Evolutionary conservation across 2,888 invertebrate genomes (phyloP).

Genomic region (Crocallis elinguaria): DNA sequence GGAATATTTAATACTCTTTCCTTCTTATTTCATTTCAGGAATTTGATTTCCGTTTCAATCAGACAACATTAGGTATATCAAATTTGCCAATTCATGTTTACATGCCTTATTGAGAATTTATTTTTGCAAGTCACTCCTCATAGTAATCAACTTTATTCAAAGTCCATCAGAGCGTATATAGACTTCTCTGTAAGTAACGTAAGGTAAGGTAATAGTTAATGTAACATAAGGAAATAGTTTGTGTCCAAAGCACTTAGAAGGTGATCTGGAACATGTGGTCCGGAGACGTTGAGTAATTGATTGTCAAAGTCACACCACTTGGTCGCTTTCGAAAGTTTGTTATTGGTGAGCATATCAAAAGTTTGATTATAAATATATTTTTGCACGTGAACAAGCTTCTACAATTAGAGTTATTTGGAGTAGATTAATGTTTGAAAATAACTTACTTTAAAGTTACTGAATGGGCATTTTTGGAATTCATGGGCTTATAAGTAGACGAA

Average conservation of each 20-base stretch:
- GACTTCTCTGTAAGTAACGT: background rate
- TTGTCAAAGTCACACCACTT: conserved; percentile 29
- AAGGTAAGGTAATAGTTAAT: conserved; percentile 2
- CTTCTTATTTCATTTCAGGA: conserved; percentile 6
- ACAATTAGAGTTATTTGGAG: no score
- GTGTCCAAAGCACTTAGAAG: conserved; percentile 20
- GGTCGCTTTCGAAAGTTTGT: background rate
- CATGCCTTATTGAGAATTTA: conserved; percentile 4
- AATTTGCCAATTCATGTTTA: conserved; percentile 13
- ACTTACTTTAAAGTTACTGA: no score
- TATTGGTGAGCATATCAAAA: background rate
- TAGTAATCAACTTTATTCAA: conserved; percentile 4
- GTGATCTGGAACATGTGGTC: conserved; percentile 33
- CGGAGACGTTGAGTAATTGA: conserved; percentile 43
- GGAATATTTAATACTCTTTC: conserved; percentile 4
- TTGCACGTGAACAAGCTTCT: no score
- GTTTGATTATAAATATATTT: no score
- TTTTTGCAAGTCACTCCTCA: conserved; percentile 4
- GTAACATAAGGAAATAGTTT: conserved; percentile 26
- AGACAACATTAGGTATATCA: conserved; percentile 11
- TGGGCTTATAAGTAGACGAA: no score
- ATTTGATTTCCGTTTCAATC: conserved; percentile 20
- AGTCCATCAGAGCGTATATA: background rate
- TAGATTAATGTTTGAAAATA: no score
- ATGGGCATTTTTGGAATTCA: no score